Percentiles rank a stretch among this genome's conserved stretches.
Evolutionary conservation across 2,797 vertebrate genomes (phyloP).

Genomic region (Poecilia wingei): DNA sequence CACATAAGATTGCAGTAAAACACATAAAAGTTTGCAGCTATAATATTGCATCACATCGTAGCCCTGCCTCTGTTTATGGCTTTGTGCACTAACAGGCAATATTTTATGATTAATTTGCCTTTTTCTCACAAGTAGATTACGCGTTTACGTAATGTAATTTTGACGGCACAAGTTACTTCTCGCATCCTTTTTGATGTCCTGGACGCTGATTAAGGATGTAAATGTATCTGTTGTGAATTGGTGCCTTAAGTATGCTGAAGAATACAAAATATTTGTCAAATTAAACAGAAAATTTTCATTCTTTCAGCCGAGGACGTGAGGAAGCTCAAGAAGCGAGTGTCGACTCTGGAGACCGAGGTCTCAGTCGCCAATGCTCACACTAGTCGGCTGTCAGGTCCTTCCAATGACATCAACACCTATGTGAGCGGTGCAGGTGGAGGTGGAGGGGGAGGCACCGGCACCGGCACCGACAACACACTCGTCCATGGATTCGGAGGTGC

Average conservation of each 20-base stretch:
- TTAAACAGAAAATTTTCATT: neutral
- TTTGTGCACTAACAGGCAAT: neutral
- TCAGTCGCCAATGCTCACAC: conserved; percentile 25
- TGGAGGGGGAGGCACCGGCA: conserved; percentile 18
- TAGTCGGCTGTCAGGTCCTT: conserved; percentile 36
- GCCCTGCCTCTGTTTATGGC: neutral
- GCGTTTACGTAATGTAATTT: neutral
- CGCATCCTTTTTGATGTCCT: neutral
- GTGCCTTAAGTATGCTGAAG: neutral
- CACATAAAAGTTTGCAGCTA: neutral
- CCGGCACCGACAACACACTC: conserved; percentile 14
- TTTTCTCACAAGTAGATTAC: neutral
- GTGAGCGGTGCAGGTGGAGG: neutral
- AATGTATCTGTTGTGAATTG: neutral
- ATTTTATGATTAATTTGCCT: neutral
- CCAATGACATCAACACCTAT: conserved; percentile 41
- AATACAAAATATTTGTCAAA: neutral
- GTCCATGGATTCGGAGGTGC: neutral
- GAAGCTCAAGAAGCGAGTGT: conserved; percentile 88
- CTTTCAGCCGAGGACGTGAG: conserved; percentile 89
- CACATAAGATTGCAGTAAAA: neutral
- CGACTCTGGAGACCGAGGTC: conserved; percentile 76
- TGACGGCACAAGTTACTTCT: neutral
- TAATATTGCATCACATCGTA: neutral
- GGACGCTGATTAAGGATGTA: neutral